Conservation (phyloP, 2,888 invertebrate genomes). For the Conomelus anceps region DNA sequence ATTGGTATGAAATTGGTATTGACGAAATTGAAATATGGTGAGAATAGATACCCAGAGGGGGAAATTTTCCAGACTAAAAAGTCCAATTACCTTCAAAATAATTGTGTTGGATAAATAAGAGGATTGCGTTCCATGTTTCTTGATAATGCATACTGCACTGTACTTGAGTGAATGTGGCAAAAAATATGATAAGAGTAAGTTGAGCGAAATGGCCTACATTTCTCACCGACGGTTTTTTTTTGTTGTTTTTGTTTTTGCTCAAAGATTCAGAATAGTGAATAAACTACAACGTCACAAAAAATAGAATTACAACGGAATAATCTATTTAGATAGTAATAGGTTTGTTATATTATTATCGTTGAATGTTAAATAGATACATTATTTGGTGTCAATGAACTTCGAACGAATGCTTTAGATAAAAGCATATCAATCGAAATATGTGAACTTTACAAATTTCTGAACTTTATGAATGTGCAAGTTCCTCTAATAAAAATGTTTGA, state of each 20-base stretch:
- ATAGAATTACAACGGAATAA: neutral
- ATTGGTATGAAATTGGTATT: too few species aligned
- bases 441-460: neutral
- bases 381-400: neutral
- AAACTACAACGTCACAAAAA: neutral
- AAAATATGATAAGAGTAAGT: neutral
- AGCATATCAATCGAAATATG: neutral
- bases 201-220: neutral
- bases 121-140: neutral
- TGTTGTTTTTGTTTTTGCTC: neutral
- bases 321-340: neutral
- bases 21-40: too few species aligned
- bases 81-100: too few species aligned
- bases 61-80: too few species aligned
- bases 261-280: neutral
- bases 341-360: neutral
- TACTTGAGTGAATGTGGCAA: neutral
- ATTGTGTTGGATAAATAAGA: too few species aligned
- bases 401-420: neutral
- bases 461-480: too few species aligned
- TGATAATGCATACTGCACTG: neutral
- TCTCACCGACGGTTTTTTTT: neutral
- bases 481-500: neutral
- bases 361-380: neutral
- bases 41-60: too few species aligned